A percentile compares a stretch with the other conserved stretches of the same genome.
Conservation (phyloP, 2,797 vertebrate species). For the Acropternis orthonyx region DNA sequence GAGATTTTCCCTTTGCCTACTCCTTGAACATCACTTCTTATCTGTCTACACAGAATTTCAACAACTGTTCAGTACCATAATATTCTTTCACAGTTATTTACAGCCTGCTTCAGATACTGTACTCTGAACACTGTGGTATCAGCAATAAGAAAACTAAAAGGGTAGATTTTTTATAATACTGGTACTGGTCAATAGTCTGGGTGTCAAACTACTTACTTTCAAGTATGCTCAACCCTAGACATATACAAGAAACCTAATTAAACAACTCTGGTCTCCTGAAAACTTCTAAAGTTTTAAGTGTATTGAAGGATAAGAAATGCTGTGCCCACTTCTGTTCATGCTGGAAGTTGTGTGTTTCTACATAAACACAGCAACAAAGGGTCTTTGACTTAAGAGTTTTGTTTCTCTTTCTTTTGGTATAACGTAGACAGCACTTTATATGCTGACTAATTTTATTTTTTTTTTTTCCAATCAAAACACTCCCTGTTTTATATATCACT, state of each 20-base stretch:
- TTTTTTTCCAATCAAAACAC: neutral
- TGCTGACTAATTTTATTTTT: neutral
- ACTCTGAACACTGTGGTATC: rapidly evolving
- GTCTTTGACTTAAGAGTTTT: neutral
- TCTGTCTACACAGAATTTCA: neutral
- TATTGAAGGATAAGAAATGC: neutral
- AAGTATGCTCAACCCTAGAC: neutral
- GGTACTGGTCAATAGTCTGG: neutral
- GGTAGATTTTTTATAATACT: neutral
- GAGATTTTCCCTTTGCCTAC: neutral
- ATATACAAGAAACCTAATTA: neutral
- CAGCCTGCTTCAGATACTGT: neutral
- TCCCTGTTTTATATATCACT: neutral
- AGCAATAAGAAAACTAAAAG: neutral
- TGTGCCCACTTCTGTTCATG: neutral
- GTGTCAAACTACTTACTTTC: neutral
- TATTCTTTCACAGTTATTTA: neutral
- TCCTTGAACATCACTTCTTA: neutral
- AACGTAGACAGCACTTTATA: neutral
- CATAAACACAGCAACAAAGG: neutral
- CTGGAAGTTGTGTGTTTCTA: neutral
- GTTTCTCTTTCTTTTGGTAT: neutral
- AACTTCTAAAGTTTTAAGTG: neutral
- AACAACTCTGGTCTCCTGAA: neutral
- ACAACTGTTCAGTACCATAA: neutral